Conservation (phyloP, 1,140 invertebrate genomes). For the Micrasema minimum region DNA sequence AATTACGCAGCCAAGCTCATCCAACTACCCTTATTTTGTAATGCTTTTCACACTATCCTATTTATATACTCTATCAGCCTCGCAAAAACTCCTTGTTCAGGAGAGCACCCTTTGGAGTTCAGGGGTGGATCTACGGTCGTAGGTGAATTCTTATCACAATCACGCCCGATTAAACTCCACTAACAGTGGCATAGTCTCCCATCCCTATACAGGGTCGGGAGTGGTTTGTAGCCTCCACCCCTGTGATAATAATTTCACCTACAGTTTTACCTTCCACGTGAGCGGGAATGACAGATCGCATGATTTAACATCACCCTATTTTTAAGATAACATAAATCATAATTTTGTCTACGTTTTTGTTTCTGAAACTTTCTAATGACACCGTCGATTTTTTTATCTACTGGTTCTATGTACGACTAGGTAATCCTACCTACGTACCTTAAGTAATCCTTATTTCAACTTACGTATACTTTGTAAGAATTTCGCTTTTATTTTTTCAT, state of each 20-base stretch:
- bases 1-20: too few relatives aligned
- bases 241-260: constrained; percentile 31
- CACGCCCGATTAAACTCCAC: constrained; percentile 32
- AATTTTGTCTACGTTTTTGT: constrained; percentile 6
- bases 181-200: neutral
- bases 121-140: constrained; percentile 23
- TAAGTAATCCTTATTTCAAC: too few relatives aligned
- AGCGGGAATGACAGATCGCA: constrained; percentile 22
- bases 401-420: too few relatives aligned
- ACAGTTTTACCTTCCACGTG: constrained; percentile 36
- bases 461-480: too few relatives aligned
- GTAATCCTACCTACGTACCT: too few relatives aligned
- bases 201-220: constrained; percentile 8
- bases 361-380: constrained; percentile 7
- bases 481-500: too few relatives aligned
- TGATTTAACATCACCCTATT: constrained; percentile 30
- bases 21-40: too few relatives aligned
- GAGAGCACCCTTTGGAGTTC: constrained; percentile 19
- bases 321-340: constrained; percentile 20
- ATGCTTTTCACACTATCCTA: too few relatives aligned
- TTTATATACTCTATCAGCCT: too few relatives aligned
- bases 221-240: too few relatives aligned
- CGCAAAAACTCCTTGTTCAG: too few relatives aligned
- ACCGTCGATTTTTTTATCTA: too few relatives aligned
- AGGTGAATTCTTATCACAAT: constrained; percentile 39